Conservation (phyloP, 2,888 invertebrate species). For the Julus scanicus region DNA sequence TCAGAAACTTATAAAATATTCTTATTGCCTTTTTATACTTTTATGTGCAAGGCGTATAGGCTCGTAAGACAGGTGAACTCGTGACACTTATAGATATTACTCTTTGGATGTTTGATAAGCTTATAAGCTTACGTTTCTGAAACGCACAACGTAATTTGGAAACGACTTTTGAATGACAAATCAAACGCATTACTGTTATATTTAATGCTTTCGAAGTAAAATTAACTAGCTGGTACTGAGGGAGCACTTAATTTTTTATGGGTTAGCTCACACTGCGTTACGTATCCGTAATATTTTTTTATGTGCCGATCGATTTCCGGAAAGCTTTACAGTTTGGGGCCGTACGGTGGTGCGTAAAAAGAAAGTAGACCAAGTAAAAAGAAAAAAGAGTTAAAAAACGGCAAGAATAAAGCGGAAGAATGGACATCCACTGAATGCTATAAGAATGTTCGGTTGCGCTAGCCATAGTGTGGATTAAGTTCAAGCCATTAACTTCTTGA, state of each 20-base stretch:
- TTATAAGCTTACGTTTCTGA: constrained; percentile 4
- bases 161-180: constrained; percentile 47
- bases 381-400: constrained; percentile 37
- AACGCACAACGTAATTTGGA: constrained; percentile 7
- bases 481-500: constrained; percentile 43
- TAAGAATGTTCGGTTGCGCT: neutral
- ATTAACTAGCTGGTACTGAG: constrained; percentile 40
- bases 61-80: constrained; percentile 3
- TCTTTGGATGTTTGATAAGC: neutral
- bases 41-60: neutral
- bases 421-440: constrained; percentile 39
- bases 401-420: constrained; percentile 26
- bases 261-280: constrained; percentile 30
- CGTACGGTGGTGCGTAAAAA: constrained; percentile 12
- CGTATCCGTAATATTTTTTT: constrained; percentile 44
- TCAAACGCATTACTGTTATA: constrained; percentile 30
- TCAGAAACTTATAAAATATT: constrained; percentile 40
- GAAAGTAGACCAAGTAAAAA: constrained; percentile 36
- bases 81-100: neutral
- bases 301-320: constrained; percentile 23
- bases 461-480: constrained; percentile 40
- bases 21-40: constrained; percentile 41
- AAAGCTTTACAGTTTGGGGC: constrained; percentile 17
- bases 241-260: constrained; percentile 45
- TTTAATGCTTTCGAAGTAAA: constrained; percentile 19